Evolutionary conservation across 1,140 invertebrate genomes (phyloP).

Genomic region (Anagrus nilaparvatae): DNA sequence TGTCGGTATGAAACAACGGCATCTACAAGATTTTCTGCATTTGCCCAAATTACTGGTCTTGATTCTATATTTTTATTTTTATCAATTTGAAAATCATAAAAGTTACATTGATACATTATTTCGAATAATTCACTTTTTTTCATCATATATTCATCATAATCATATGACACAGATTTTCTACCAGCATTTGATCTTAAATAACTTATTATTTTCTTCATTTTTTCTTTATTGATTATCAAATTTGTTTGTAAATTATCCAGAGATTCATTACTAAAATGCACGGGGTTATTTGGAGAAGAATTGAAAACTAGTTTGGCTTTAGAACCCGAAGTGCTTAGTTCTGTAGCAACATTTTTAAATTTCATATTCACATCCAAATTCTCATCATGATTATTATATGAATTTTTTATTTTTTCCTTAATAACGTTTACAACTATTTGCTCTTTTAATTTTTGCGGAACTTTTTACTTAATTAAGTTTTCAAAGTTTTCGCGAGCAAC

Average conservation of each 20-base stretch:
- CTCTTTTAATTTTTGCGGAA: neutral
- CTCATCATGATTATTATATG: too few relatives aligned
- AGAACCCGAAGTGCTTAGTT: neutral
- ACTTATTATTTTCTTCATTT: constrained; percentile 10
- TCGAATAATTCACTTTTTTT: constrained; percentile 2
- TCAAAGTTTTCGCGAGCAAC: neutral
- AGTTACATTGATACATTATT: neutral
- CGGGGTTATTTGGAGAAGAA: too few relatives aligned
- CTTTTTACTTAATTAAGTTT: neutral
- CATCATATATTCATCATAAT: constrained; percentile 5
- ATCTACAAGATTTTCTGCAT: constrained; percentile 1
- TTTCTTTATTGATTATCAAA: too few relatives aligned
- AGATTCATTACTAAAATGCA: neutral
- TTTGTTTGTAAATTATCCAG: constrained; percentile 4
- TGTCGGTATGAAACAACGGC: neutral
- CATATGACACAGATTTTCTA: constrained; percentile 1
- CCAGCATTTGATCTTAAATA: constrained; percentile 5
- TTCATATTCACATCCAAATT: too few relatives aligned
- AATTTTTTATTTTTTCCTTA: constrained; percentile 1
- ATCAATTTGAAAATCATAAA: constrained; percentile 3
- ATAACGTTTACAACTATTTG: constrained; percentile 6
- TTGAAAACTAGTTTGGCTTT: too few relatives aligned
- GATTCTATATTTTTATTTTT: neutral
- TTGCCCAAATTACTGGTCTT: constrained; percentile 1
- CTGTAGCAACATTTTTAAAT: neutral